Percentiles rank a stretch among this genome's conserved stretches.
These are phyloP conservation scores for Hycleus phaleratus DNA, from an alignment of 1,140 invertebrate species.

Conservation along the genomic window DNA sequence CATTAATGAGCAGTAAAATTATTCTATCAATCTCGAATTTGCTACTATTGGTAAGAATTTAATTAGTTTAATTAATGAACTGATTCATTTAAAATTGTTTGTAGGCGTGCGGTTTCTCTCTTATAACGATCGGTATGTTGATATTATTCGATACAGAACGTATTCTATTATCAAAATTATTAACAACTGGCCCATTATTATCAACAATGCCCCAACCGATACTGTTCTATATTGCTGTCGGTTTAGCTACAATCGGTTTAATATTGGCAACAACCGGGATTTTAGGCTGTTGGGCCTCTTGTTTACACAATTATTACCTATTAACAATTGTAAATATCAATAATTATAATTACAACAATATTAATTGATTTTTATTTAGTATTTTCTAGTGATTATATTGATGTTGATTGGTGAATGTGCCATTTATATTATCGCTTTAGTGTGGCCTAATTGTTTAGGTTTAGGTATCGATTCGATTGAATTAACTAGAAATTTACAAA, in stretches of 20 bases:
- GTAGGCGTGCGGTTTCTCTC: slow-evolving; percentile 59
- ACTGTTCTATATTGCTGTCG: slow-evolving; percentile 65
- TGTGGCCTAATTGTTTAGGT: slow-evolving; percentile 71
- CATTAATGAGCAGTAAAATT: slow-evolving; percentile 31
- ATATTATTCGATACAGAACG: slow-evolving; percentile 59
- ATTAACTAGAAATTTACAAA: slow-evolving; percentile 61
- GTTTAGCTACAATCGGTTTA: slow-evolving; percentile 55
- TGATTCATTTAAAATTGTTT: slow-evolving; percentile 27
- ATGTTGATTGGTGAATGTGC: slow-evolving; percentile 64
- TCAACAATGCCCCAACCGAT: slow-evolving; percentile 54
- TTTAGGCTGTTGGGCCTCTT: slow-evolving; percentile 70
- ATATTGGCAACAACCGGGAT: slow-evolving; percentile 56
- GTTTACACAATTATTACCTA: slow-evolving; percentile 62
- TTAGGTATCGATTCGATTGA: slow-evolving; percentile 57
- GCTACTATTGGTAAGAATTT: slow-evolving; percentile 27
- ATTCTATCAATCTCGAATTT: slow-evolving; percentile 31
- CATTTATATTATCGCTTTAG: slow-evolving; percentile 62
- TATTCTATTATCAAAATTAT: slow-evolving; percentile 58
- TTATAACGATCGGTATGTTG: slow-evolving; percentile 62
- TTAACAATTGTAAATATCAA: slow-evolving; percentile 49
- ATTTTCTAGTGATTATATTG: slow-evolving; percentile 61
- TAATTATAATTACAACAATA: slow-evolving; percentile 32
- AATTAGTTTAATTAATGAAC: neutral
- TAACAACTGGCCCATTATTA: slow-evolving; percentile 49
- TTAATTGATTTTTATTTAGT: slow-evolving; percentile 46